These are phyloP conservation scores for Anthopleura sola DNA, from an alignment of 64 coral and sea anemone genomes.

Conservation along the genomic window DNA sequence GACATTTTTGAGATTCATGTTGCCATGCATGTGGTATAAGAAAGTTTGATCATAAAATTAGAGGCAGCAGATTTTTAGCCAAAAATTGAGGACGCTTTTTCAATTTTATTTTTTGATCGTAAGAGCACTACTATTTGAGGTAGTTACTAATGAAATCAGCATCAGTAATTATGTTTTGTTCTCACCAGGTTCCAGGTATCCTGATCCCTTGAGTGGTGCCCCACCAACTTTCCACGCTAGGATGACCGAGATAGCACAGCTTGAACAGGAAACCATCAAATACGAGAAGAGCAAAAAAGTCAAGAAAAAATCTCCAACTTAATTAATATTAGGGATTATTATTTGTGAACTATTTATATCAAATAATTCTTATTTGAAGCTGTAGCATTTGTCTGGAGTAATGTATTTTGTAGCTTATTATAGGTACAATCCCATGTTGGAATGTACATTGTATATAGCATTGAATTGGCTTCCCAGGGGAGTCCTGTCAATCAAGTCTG, in stretches of 20 bases:
- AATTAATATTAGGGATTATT: neutral
- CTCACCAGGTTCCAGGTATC: constrained; percentile 62
- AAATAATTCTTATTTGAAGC: neutral
- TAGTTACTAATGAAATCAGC: too few species aligned
- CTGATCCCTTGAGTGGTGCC: constrained; percentile 67
- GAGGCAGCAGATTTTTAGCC: too few species aligned
- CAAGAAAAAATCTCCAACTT: constrained; percentile 61
- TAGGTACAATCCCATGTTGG: neutral
- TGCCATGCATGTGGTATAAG: too few species aligned
- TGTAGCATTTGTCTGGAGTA: neutral
- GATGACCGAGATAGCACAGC: constrained; percentile 84
- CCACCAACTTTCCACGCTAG: constrained; percentile 69
- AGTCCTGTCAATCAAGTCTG: neutral
- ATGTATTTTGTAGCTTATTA: neutral
- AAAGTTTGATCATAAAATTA: too few species aligned
- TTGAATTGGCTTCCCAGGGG: neutral
- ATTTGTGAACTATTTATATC: neutral
- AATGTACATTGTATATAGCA: neutral
- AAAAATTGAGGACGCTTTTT: too few species aligned
- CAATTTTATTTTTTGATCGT: too few species aligned
- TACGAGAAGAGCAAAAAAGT: constrained; percentile 86
- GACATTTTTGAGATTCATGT: too few species aligned
- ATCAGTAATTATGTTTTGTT: neutral
- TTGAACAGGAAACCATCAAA: constrained; percentile 87
- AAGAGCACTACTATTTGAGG: too few species aligned